These are phyloP conservation scores for Strigamia crassipes DNA, from an alignment of 2,888 invertebrate species.

Conservation along the genomic window DNA sequence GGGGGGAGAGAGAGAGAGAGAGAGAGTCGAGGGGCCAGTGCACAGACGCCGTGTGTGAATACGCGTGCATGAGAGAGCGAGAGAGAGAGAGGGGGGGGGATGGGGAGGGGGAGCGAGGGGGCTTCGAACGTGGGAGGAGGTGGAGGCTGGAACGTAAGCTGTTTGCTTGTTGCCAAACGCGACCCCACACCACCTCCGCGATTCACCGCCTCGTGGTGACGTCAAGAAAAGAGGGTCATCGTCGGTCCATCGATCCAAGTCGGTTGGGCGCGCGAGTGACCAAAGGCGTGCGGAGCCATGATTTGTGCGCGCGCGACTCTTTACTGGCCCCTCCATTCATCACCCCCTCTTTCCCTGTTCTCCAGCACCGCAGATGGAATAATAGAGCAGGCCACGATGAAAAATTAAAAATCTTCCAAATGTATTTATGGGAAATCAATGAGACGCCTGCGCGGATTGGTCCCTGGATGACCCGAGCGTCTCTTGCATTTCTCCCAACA, in stretches of 20 bases:
- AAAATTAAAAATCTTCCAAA: conserved; percentile 35
- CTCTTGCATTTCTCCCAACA: background rate
- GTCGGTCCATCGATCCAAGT: conserved; percentile 40
- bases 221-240: conserved; percentile 32
- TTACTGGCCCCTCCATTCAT: conserved; percentile 42
- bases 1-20: background rate
- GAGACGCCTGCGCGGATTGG: conserved; percentile 35
- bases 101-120: background rate
- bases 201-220: conserved; percentile 32
- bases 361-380: conserved; percentile 24
- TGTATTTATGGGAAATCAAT: conserved; percentile 42
- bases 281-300: conserved; percentile 40
- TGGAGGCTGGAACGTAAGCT: background rate
- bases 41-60: background rate
- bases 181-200: background rate
- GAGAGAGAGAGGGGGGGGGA: background rate
- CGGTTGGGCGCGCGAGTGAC: conserved; percentile 40
- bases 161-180: conserved; percentile 40
- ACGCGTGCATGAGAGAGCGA: background rate
- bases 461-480: conserved; percentile 36
- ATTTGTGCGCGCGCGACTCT: conserved; percentile 40
- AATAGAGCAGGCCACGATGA: conserved; percentile 40
- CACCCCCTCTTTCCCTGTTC: conserved; percentile 18
- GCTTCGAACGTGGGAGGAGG: background rate
- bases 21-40: background rate